A percentile compares a stretch with the other conserved stretches of the same genome.
These are phyloP conservation scores for Calycopis cecrops DNA, from an alignment of 1,140 invertebrate genomes.

Conservation along the genomic window DNA sequence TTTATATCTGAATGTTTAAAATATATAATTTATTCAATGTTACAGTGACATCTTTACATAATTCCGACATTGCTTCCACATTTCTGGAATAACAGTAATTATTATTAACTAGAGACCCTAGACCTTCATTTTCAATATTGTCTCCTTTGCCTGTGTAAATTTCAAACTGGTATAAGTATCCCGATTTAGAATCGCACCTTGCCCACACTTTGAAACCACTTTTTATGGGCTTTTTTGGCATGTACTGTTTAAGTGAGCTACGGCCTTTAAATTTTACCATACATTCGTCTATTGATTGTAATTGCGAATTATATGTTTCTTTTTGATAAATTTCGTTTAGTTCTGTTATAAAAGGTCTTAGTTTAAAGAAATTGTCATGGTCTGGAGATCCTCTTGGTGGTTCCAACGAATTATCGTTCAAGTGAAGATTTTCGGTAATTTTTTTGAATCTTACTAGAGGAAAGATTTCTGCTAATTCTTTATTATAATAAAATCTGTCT, in stretches of 20 bases:
- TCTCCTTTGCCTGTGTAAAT: too few species aligned
- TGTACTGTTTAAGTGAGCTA: conserved; percentile 56
- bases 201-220: conserved; percentile 61
- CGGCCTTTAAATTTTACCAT: conserved; percentile 50
- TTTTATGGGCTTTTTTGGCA: conserved; percentile 65
- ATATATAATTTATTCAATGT: too few species aligned
- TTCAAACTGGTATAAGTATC: too few species aligned
- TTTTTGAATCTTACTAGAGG: conserved; percentile 31
- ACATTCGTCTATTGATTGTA: conserved; percentile 33
- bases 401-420: conserved; percentile 12
- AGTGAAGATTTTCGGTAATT: conserved; percentile 30
- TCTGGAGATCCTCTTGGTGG: conserved; percentile 23
- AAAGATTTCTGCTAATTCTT: conserved; percentile 26
- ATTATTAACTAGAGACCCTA: too few species aligned
- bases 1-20: too few species aligned
- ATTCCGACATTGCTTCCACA: too few species aligned
- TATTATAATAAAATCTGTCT: conserved; percentile 33
- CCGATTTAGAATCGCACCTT: conserved; percentile 22
- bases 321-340: conserved; percentile 31
- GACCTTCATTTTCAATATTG: conserved; percentile 25
- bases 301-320: conserved; percentile 11
- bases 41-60: too few species aligned
- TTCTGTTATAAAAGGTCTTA: conserved; percentile 30
- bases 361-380: conserved; percentile 29
- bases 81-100: too few species aligned